Conservation (phyloP, 2,113 vertebrate species). For the Semnornis frantzii region DNA sequence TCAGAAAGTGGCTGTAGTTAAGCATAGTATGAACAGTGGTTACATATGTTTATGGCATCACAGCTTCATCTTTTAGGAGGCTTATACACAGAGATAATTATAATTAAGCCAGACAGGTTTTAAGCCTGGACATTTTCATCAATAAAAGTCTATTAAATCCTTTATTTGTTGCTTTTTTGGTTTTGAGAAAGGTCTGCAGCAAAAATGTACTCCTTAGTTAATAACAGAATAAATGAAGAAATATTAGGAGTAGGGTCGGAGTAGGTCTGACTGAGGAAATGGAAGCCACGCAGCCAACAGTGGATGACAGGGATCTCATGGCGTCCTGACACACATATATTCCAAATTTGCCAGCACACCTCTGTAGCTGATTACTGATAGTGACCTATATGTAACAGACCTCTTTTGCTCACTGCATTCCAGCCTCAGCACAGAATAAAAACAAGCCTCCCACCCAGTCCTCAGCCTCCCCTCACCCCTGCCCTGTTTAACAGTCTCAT, state of each 20-base stretch:
- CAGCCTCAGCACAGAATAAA: background rate
- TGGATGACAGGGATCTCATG: background rate
- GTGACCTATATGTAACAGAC: background rate
- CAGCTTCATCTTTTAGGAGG: background rate
- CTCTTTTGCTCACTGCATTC: background rate
- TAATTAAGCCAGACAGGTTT: background rate
- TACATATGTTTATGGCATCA: background rate
- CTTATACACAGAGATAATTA: accelerated
- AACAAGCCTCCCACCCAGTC: background rate
- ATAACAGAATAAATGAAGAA: background rate
- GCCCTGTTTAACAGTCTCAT: background rate
- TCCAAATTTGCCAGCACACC: background rate
- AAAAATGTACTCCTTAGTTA: background rate
- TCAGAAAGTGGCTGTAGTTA: background rate
- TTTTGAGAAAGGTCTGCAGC: background rate
- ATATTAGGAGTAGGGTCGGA: background rate
- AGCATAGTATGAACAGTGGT: accelerated
- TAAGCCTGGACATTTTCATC: background rate
- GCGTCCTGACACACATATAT: background rate
- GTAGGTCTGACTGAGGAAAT: background rate
- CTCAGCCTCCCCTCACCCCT: background rate
- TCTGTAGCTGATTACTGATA: background rate
- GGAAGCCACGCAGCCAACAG: background rate
- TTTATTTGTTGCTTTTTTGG: background rate
- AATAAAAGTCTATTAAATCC: background rate